Evolutionary conservation across 2,888 invertebrate species (phyloP).

Genomic region (Pilophorus perplexus): DNA sequence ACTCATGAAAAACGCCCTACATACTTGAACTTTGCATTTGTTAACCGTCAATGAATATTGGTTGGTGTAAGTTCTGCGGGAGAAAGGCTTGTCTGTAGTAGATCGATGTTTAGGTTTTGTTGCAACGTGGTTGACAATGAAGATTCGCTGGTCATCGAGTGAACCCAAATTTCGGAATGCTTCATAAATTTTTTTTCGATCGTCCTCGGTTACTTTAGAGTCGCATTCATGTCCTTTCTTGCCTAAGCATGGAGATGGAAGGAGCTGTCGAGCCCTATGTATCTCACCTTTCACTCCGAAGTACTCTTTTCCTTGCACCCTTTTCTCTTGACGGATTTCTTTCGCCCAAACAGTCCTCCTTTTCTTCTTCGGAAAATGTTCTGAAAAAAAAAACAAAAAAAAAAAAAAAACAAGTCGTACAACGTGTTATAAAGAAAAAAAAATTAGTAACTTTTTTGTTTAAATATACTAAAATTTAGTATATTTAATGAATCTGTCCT

Average conservation of each 20-base stretch:
- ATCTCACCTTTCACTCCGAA: slow-evolving; percentile 17
- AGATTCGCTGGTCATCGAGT: slow-evolving; percentile 17
- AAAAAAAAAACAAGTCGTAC: slow-evolving; percentile 15
- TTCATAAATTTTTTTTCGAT: slow-evolving; percentile 14
- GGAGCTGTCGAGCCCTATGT: slow-evolving; percentile 10
- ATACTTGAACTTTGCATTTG: slow-evolving; percentile 15
- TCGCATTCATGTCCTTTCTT: slow-evolving; percentile 16
- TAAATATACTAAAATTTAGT: too few species aligned
- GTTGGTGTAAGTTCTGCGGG: slow-evolving; percentile 24
- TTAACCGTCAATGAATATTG: slow-evolving; percentile 14
- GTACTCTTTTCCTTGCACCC: slow-evolving; percentile 13
- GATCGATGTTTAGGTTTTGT: slow-evolving; percentile 13
- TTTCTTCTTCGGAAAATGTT: slow-evolving; percentile 22
- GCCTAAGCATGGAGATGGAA: slow-evolving; percentile 21
- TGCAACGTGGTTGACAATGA: slow-evolving; percentile 14
- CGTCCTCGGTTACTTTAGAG: slow-evolving; percentile 11
- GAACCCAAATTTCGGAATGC: slow-evolving; percentile 23
- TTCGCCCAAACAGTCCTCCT: slow-evolving; percentile 9
- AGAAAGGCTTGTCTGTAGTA: slow-evolving; percentile 17
- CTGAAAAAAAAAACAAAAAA: slow-evolving; percentile 2
- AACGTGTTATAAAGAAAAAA: neutral
- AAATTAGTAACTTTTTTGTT: slow-evolving; percentile 11
- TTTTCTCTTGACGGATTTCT: slow-evolving; percentile 15
- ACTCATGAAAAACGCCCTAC: slow-evolving; percentile 22
- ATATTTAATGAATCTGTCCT: slow-evolving; percentile 2